Percentiles rank a stretch among this genome's conserved stretches.
Evolutionary conservation across 2,797 vertebrate genomes (phyloP).

Genomic region (Cynodonichthys magdalenae): DNA sequence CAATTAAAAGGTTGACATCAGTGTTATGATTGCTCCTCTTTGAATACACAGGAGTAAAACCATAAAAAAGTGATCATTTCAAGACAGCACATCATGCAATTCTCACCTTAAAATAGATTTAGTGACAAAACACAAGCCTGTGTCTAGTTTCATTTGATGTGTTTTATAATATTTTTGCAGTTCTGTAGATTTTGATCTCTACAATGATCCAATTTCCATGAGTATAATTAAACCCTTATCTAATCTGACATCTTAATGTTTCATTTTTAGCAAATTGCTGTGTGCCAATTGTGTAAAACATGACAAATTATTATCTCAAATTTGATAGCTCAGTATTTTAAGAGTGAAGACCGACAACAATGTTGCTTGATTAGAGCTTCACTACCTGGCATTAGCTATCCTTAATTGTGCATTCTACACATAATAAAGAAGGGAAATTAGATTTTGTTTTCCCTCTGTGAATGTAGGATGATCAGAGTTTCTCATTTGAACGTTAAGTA

Average conservation of each 20-base stretch:
- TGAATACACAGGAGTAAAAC: slow-evolving; percentile 38
- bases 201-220: slow-evolving; percentile 40
- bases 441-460: neutral
- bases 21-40: slow-evolving; percentile 46
- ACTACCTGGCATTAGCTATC: too few relatives aligned
- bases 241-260: slow-evolving; percentile 25
- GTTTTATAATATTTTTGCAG: neutral
- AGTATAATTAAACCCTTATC: slow-evolving; percentile 25
- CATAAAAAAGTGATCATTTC: slow-evolving; percentile 34
- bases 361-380: too few relatives aligned
- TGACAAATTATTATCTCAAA: too few relatives aligned
- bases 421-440: too few relatives aligned
- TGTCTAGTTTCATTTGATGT: neutral
- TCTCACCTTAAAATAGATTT: slow-evolving; percentile 1
- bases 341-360: too few relatives aligned
- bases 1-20: slow-evolving; percentile 59
- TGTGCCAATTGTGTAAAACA: too few relatives aligned
- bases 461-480: neutral
- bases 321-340: too few relatives aligned
- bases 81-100: slow-evolving; percentile 29
- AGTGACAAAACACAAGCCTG: neutral
- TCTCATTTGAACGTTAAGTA: neutral
- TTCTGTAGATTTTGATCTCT: slow-evolving; percentile 19
- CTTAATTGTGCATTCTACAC: too few relatives aligned
- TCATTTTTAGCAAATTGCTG: neutral